A percentile compares a stretch with the other conserved stretches of the same genome.
Evolutionary conservation across 53 echinoderm and acorn worm species (phyloP).

Genomic region (Mesocentrotus franciscanus): DNA sequence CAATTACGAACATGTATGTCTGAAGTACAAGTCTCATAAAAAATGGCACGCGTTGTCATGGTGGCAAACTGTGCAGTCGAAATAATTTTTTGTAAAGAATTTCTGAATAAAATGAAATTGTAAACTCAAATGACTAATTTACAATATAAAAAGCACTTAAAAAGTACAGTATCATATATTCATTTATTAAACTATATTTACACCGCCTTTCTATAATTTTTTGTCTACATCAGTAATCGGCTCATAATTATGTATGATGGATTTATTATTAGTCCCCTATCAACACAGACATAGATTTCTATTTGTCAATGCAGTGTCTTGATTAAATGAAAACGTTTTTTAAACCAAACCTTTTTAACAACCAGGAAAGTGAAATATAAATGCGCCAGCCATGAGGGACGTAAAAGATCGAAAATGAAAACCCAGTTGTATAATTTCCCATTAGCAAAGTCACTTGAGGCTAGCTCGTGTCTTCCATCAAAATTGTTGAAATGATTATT

Average conservation of each 20-base stretch:
- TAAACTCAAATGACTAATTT: neutral
- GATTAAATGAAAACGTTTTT: neutral
- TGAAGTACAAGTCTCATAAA: neutral
- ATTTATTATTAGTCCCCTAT: neutral
- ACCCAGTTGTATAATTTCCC: constrained; percentile 21
- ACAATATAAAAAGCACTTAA: neutral
- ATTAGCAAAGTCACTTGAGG: constrained; percentile 8
- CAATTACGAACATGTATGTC: neutral
- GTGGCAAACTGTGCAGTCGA: neutral
- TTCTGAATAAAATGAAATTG: too few relatives aligned
- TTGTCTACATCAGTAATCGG: neutral
- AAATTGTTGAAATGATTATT: constrained; percentile 6
- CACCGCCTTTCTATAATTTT: neutral
- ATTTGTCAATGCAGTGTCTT: neutral
- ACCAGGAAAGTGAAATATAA: neutral
- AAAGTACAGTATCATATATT: too few relatives aligned
- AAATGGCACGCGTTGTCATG: neutral
- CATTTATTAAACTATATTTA: too few relatives aligned
- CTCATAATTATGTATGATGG: neutral
- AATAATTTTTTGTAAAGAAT: neutral
- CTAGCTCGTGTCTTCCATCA: neutral
- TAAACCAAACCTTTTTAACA: neutral
- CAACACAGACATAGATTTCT: neutral
- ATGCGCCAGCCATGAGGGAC: constrained; percentile 23
- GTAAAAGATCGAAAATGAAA: neutral